Percentiles rank a stretch among this genome's conserved stretches.
Conservation (phyloP, 2,888 invertebrate genomes). For the Heliconius cydno region DNA sequence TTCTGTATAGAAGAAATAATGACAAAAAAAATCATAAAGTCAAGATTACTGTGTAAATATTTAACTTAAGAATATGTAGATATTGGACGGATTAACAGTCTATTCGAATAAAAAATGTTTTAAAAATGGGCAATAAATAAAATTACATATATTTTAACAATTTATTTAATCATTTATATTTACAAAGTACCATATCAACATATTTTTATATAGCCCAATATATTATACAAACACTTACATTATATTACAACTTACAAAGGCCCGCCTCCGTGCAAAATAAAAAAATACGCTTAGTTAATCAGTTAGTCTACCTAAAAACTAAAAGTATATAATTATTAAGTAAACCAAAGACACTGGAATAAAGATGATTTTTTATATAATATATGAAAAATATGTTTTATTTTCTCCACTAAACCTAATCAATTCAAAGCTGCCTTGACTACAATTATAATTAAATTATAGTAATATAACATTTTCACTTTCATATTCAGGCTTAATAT, state of each 20-base stretch:
- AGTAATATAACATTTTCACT: background rate
- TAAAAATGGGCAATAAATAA: background rate
- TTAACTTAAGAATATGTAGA: too few species aligned
- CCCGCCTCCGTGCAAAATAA: background rate
- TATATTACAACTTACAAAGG: background rate
- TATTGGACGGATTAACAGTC: background rate
- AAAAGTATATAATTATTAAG: background rate
- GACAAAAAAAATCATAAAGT: too few species aligned
- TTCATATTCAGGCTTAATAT: background rate
- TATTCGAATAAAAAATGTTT: background rate
- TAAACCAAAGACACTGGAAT: background rate
- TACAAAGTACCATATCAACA: background rate
- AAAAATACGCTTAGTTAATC: background rate
- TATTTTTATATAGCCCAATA: background rate
- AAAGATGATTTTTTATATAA: background rate
- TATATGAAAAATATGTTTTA: background rate
- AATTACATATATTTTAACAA: conserved; percentile 1
- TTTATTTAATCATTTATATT: conserved; percentile 3
- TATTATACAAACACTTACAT: background rate
- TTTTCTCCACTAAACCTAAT: background rate
- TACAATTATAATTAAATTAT: background rate
- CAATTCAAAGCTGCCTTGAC: background rate
- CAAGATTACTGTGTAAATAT: too few species aligned
- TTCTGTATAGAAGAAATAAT: too few species aligned
- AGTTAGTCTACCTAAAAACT: background rate